Base-by-base conservation (phyloP, 2,113 vertebrate genomes). In the Henicopernis longicauda region DNA sequence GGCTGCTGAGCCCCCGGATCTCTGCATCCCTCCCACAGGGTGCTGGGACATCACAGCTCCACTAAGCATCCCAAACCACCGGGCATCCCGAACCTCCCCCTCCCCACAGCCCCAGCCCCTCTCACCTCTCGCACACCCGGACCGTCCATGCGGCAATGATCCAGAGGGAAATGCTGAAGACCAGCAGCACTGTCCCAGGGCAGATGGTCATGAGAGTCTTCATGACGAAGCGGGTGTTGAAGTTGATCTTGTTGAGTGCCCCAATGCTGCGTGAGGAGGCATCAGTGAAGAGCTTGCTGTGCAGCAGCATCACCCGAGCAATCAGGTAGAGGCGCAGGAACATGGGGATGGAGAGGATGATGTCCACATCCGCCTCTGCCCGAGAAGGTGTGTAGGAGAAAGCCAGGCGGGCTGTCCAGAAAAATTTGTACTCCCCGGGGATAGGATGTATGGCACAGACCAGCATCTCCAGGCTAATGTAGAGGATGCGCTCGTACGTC, bases 161-260 rank as follows among this genome's bases (percentile, higher is more conserved):
- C 99, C 99, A 99, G 97, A 99, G 98, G 47, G 99, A 99, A 97
- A 99, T 99, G 98, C 99, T 99, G 98, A 99, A 99, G 82, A 99
- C 99, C 67, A 99, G 98, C 94, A 99, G 98, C 97, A 99, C 99
- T 0, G 99, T 99, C 80, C 99, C 99, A 0, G 99, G 99, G 96
- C 99, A 99, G 98, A 99, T 99, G 81, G 99, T 99, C 99, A 99
- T 99, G 96, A 99, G 98, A 0, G 99, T 99, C 98, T 99, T 99
- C 99, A 99, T 99, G 96, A 99, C 99, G 2, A 99, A 99, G 76
- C 99, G 99, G 2, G 99, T 99, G 98, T 99, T 99, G 98, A 99
- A 99, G 98, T 99, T 99, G 96, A 99, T 99, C 98, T 99, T 99
- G 97, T 98, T 98, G 69, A 98, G 97, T 1, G 98, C 98, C 12